Conservation (phyloP, 2,797 vertebrate genomes). For the Sebastes diaconus region DNA sequence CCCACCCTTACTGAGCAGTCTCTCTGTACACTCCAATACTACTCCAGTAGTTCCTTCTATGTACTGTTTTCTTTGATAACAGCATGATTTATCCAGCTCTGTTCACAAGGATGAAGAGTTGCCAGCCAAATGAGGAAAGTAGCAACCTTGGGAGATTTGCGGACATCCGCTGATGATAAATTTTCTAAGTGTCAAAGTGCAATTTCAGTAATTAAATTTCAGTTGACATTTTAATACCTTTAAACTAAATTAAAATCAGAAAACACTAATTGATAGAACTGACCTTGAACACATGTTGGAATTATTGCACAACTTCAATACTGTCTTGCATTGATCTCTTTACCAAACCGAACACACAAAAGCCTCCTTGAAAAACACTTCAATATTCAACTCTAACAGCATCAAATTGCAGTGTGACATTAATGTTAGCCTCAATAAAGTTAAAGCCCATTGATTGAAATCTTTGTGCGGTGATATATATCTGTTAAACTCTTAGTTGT, state of each 20-base stretch:
- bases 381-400: neutral
- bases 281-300: neutral
- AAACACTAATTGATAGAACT: neutral
- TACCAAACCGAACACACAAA: neutral
- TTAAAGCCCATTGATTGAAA: neutral
- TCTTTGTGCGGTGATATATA: neutral
- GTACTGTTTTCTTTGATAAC: neutral
- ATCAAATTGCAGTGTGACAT: neutral
- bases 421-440: neutral
- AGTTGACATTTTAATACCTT: neutral
- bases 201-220: neutral
- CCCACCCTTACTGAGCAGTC: rapidly evolving
- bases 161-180: neutral
- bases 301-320: neutral
- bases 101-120: neutral
- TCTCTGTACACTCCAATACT: neutral
- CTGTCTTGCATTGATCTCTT: neutral
- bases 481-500: neutral
- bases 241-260: neutral
- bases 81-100: neutral
- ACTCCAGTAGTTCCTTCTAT: neutral
- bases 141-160: neutral
- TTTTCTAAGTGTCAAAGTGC: neutral
- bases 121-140: neutral
- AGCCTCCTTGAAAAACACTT: neutral